Evolutionary conservation across 1,140 invertebrate species (phyloP).

Genomic region (Bombus confusus): DNA sequence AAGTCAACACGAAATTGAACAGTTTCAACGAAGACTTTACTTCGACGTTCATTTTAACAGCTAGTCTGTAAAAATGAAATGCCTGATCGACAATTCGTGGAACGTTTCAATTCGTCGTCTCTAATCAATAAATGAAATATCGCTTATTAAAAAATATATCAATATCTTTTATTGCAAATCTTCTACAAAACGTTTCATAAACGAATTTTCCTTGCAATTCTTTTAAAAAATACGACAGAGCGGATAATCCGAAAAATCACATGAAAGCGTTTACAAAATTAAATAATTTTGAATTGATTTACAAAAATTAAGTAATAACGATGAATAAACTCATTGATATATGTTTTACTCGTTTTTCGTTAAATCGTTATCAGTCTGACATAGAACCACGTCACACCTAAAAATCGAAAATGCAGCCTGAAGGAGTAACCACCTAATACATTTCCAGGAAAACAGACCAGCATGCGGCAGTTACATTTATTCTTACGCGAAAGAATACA

Average conservation of each 20-base stretch:
- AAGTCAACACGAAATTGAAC: too few relatives aligned
- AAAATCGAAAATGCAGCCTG: background rate
- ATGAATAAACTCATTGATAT: background rate
- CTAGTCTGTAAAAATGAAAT: too few relatives aligned
- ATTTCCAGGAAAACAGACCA: background rate
- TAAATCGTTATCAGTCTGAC: background rate
- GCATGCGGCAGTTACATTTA: conserved; percentile 25
- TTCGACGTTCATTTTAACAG: too few relatives aligned
- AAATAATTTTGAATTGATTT: background rate
- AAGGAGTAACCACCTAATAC: background rate
- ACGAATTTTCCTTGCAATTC: background rate
- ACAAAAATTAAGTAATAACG: background rate
- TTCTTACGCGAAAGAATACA: conserved; percentile 4
- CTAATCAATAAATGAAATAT: background rate
- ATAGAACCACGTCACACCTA: background rate
- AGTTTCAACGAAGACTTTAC: too few relatives aligned
- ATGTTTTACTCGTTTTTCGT: background rate
- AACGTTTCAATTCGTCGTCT: too few relatives aligned
- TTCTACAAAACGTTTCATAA: background rate
- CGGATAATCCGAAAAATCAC: background rate
- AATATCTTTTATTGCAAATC: background rate
- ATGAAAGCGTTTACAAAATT: background rate
- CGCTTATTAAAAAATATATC: too few relatives aligned
- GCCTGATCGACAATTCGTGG: too few relatives aligned
- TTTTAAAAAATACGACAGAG: background rate